Evolutionary conservation across 1,140 invertebrate species (phyloP).

Genomic region (Drosophila tani): DNA sequence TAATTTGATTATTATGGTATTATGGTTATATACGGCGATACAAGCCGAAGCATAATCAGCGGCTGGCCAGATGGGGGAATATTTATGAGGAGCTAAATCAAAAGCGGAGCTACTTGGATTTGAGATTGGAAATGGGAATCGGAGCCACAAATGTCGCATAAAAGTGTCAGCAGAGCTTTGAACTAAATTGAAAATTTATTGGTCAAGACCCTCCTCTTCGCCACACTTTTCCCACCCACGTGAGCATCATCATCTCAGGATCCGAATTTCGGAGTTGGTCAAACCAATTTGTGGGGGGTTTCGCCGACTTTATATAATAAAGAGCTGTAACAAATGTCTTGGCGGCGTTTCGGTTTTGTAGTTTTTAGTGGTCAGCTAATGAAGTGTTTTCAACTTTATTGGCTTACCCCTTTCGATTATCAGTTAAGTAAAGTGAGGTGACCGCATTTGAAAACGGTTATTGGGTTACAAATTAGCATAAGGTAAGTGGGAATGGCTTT

Average conservation of each 20-base stretch:
- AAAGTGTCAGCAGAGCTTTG: constrained; percentile 60
- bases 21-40: constrained; percentile 69
- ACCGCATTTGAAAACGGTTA: constrained; percentile 21
- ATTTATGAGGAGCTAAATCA: constrained; percentile 57
- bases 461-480: constrained; percentile 42
- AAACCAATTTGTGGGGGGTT: constrained; percentile 40
- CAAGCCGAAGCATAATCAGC: constrained; percentile 56
- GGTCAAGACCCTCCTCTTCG: neutral
- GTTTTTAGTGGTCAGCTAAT: constrained; percentile 56
- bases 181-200: constrained; percentile 63
- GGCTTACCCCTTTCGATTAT: constrained; percentile 38
- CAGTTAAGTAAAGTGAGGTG: constrained; percentile 27
- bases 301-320: constrained; percentile 61
- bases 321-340: constrained; percentile 48
- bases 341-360: constrained; percentile 57
- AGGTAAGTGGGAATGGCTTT: constrained; percentile 11
- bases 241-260: constrained; percentile 18
- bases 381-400: constrained; percentile 68
- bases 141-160: constrained; percentile 60
- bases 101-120: constrained; percentile 34
- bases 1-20: constrained; percentile 80
- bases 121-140: neutral
- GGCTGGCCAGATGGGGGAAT: constrained; percentile 36
- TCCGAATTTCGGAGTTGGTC: constrained; percentile 4
- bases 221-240: constrained; percentile 37